Conservation (phyloP, 35 echinoderm and acorn worm genomes). For the Ophiothrix spiculata region DNA sequence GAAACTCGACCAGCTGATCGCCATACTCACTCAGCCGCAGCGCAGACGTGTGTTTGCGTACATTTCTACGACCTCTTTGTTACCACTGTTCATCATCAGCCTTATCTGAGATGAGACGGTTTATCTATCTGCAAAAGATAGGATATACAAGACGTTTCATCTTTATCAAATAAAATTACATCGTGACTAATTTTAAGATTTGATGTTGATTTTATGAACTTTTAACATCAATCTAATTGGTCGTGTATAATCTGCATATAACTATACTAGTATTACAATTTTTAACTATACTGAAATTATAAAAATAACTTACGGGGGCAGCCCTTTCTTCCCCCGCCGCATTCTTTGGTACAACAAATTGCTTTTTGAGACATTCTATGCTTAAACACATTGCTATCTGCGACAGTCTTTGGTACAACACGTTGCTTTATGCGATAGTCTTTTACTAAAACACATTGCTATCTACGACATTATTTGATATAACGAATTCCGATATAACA, state of each 20-base stretch:
- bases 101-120: background rate
- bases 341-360: too few relatives aligned
- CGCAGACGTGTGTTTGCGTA: background rate
- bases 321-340: too few relatives aligned
- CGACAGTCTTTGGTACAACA: too few relatives aligned
- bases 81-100: background rate
- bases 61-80: background rate
- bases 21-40: background rate
- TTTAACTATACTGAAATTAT: too few relatives aligned
- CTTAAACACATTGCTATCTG: too few relatives aligned
- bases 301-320: too few relatives aligned
- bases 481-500: too few relatives aligned
- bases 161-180: background rate
- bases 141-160: background rate
- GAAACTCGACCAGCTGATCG: background rate
- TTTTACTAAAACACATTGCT: too few relatives aligned
- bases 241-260: background rate
- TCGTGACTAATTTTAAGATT: background rate
- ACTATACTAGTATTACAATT: too few relatives aligned
- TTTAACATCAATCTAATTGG: background rate
- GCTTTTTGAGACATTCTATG: too few relatives aligned
- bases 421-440: too few relatives aligned
- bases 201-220: background rate
- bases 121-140: background rate
- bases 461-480: too few relatives aligned